phyloP scores from a whole-genome alignment of 2,888 invertebrate genomes.

The Pachycephus smyrnensis region DNA sequence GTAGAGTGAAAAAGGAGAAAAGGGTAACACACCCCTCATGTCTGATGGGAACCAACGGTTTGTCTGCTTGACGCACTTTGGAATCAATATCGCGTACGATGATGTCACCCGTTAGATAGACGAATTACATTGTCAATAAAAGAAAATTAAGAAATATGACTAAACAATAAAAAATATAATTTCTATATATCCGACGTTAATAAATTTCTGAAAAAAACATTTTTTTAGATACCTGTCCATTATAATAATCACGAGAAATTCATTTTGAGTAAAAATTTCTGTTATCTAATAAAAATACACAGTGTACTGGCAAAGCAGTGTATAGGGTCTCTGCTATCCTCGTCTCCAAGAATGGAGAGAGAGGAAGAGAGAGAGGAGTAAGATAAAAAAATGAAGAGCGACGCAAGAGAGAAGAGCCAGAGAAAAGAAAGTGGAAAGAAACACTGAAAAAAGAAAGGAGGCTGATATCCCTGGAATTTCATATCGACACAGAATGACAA shows the following conservation, averaged over 20 bases:
- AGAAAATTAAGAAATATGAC: too few species aligned
- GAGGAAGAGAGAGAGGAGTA: conserved; percentile 22
- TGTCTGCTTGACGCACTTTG: background rate
- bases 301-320: too few species aligned
- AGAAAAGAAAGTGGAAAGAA: conserved; percentile 34
- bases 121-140: background rate
- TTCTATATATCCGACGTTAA: background rate
- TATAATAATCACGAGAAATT: too few species aligned
- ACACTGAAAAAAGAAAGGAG: conserved; percentile 39
- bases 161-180: background rate
- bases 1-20: conserved; percentile 21
- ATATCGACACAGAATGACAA: conserved; percentile 65
- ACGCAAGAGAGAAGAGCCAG: conserved; percentile 22
- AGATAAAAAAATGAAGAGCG: conserved; percentile 33
- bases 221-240: background rate
- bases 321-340: background rate
- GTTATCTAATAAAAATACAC: too few species aligned
- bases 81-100: conserved; percentile 49
- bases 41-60: conserved; percentile 17
- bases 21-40: conserved; percentile 7
- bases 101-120: conserved; percentile 32
- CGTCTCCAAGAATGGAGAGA: conserved; percentile 17
- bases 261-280: too few species aligned
- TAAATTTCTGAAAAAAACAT: too few species aligned
- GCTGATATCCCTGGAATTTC: conserved; percentile 64